Evolutionary conservation across 2,797 vertebrate genomes (phyloP), one percentile per base, ranked within the genome.

Genomic region (Bradypus variegatus): DNA sequence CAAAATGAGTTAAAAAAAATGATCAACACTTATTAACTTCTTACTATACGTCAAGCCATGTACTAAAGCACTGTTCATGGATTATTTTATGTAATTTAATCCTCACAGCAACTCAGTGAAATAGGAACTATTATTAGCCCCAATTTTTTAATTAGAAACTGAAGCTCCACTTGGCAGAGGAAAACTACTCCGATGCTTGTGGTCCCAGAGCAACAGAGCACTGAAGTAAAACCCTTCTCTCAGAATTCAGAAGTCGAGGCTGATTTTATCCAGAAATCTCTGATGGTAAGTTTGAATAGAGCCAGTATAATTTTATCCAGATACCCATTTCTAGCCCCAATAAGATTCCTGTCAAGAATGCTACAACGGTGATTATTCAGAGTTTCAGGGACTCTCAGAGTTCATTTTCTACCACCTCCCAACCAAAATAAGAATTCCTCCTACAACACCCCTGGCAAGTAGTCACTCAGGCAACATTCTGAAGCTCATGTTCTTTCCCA

Each of bases 61-160:
- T 7, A 8, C n/a, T 23, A 6, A 67, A 55, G 75, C 18, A 50
- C 23, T 29, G 15, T 21, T n/a, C 12, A 6, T 6, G 25, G 36
- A 13, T 25, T 16, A 18, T 53, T 41, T 29, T 10, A 8, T 2
- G 19, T 55, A 55, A 55, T 21, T 45, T 45, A 69, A 29, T 10
- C 33, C 13, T 62, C 67, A 62, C 15, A 16, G 29, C 25, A 31
- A 62, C 29, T 27, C 48, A 58, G 33, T 21, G 69, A 60, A 67
- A 38, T 33, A 2, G 9, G 19, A 29, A 23, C 13, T 41, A 33
- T 12, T 2, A 25, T 19, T 1, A 25, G 31, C n/a, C 19, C 38
- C n/a, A 45, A 45, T 36, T 87, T 84, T 84, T 33, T 69, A 75
- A 50, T 31, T 67, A 58, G 76, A 89, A 83, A 82, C 82, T 15